phyloP scores from a whole-genome alignment of 2,888 invertebrate species.

The Acronicta psi region DNA sequence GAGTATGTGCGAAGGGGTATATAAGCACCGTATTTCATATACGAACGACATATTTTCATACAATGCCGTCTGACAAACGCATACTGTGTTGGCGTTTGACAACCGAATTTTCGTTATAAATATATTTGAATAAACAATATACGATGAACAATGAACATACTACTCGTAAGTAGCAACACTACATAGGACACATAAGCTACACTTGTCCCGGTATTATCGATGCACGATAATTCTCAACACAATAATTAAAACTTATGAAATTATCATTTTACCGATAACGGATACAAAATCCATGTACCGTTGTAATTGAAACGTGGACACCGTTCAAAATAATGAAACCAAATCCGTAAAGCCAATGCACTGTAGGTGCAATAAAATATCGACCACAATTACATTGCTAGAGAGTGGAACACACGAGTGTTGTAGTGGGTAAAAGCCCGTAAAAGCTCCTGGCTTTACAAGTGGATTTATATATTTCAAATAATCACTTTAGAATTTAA shows the following conservation, averaged over 20 bases:
- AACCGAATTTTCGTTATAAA: background rate
- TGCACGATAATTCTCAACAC: no score
- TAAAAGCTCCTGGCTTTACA: no score
- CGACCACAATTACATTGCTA: background rate
- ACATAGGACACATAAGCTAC: no score
- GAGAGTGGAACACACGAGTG: no score
- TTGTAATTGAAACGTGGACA: conserved; percentile 28
- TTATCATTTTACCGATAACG: conserved; percentile 21
- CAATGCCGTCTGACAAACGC: background rate
- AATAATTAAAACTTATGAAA: conserved; percentile 14
- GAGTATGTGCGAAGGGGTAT: conserved; percentile 34
- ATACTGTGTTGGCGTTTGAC: background rate
- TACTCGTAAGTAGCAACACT: no score
- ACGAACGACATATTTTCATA: background rate
- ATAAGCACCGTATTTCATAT: conserved; percentile 19
- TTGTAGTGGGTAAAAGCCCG: no score
- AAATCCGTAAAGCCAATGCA: conserved; percentile 29
- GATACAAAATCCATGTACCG: conserved; percentile 17
- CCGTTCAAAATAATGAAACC: conserved; percentile 30
- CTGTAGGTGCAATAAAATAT: conserved; percentile 7
- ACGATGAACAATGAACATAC: no score
- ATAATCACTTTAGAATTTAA: no score
- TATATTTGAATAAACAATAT: no score
- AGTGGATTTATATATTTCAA: no score
- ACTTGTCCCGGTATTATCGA: no score